A percentile compares a stretch with the other conserved stretches of the same genome.
phyloP scores from a whole-genome alignment of 1,140 invertebrate genomes.

The Propsilocerus akamusi region DNA sequence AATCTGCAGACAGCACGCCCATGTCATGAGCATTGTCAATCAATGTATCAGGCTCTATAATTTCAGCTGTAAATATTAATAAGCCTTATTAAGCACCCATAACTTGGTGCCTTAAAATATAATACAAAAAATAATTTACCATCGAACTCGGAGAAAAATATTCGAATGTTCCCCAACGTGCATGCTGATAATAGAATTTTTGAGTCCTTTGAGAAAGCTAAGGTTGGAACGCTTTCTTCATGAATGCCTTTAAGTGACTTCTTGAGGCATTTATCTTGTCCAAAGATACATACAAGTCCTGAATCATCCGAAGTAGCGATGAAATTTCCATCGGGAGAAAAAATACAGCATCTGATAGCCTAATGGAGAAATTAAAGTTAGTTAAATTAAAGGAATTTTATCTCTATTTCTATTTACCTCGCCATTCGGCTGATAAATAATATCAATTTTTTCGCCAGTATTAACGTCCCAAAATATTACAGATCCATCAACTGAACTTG shows the following conservation, averaged over 20 bases:
- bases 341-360: neutral
- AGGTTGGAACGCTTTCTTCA: conserved; percentile 41
- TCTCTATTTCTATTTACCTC: conserved; percentile 30
- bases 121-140: conserved; percentile 3
- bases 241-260: conserved; percentile 27
- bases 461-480: conserved; percentile 33
- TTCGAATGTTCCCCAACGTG: conserved; percentile 36
- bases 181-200: conserved; percentile 44
- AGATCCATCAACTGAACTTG: conserved; percentile 36
- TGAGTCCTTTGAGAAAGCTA: conserved; percentile 45
- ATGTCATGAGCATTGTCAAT: conserved; percentile 54
- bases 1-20: conserved; percentile 46
- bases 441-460: conserved; percentile 27
- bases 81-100: neutral
- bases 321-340: neutral
- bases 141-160: conserved; percentile 37
- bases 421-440: conserved; percentile 29
- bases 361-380: neutral
- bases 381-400: neutral
- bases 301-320: conserved; percentile 7
- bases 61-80: neutral
- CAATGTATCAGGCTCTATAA: conserved; percentile 7
- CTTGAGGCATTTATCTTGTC: conserved; percentile 5
- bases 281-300: conserved; percentile 7
- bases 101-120: neutral